Conservation (phyloP, 1,140 invertebrate genomes). For the Oscheius sp. region DNA sequence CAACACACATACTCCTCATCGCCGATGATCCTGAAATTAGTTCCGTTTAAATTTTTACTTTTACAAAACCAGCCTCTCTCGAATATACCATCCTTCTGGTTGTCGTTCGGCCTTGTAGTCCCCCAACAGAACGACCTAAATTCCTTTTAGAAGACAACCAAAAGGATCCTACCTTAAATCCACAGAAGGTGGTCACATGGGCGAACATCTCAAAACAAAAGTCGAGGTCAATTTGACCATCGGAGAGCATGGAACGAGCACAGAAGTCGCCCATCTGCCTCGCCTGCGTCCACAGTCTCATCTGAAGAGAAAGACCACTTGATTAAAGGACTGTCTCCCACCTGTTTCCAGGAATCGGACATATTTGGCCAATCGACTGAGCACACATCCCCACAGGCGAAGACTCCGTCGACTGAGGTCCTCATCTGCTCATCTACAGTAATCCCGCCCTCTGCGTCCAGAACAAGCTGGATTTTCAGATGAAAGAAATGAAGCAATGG, state of each 20-base stretch:
- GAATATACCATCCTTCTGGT: neutral
- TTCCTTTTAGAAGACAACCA: too few relatives aligned
- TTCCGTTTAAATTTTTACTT: constrained; percentile 57
- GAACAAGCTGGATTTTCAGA: constrained; percentile 63
- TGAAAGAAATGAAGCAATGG: constrained; percentile 36
- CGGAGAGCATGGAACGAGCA: constrained; percentile 78
- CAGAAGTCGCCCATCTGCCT: constrained; percentile 94
- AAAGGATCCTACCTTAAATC: constrained; percentile 73
- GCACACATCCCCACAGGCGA: constrained; percentile 91
- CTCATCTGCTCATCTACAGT: constrained; percentile 80
- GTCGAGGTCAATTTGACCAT: constrained; percentile 68
- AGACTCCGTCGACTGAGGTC: constrained; percentile 76
- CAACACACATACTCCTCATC: constrained; percentile 69
- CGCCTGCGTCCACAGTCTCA: constrained; percentile 94
- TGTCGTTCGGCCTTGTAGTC: constrained; percentile 74
- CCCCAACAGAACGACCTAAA: constrained; percentile 76
- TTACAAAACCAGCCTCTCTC: constrained; percentile 71
- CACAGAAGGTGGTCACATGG: constrained; percentile 91
- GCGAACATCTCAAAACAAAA: constrained; percentile 96
- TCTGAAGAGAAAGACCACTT: constrained; percentile 73
- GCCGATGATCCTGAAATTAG: constrained; percentile 43
- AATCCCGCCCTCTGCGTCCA: constrained; percentile 67
- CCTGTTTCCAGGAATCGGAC: constrained; percentile 69
- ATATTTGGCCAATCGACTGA: constrained; percentile 74
- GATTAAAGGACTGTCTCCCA: neutral